Evolutionary conservation across 2,888 invertebrate genomes (phyloP).

Genomic region (Polyommatus icarus): DNA sequence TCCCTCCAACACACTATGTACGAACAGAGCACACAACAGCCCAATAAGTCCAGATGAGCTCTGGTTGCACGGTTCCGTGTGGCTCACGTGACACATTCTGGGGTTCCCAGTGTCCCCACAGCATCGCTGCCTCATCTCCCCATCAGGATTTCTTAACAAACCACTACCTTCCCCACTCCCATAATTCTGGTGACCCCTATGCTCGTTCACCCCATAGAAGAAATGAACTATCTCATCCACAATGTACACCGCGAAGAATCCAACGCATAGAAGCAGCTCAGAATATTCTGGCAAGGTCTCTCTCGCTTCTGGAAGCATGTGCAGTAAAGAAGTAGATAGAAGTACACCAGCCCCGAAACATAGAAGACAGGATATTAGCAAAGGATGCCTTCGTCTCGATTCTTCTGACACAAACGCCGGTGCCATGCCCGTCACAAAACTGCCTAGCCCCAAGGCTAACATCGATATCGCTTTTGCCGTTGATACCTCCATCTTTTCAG

Average conservation of each 20-base stretch:
- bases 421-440: constrained; percentile 84
- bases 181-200: constrained; percentile 44
- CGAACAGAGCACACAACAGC: constrained; percentile 85
- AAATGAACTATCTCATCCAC: constrained; percentile 87
- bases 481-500: constrained; percentile 50
- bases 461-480: constrained; percentile 85
- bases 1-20: constrained; percentile 90
- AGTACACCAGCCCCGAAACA: constrained; percentile 92
- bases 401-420: constrained; percentile 83
- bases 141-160: constrained; percentile 52
- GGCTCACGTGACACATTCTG: constrained; percentile 83
- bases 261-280: constrained; percentile 83
- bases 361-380: constrained; percentile 84
- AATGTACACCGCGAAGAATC: constrained; percentile 86
- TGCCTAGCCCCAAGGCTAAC: constrained; percentile 83
- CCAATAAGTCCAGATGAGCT: constrained; percentile 83
- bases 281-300: constrained; percentile 80
- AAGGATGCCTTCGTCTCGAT: constrained; percentile 79
- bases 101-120: constrained; percentile 62
- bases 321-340: constrained; percentile 87
- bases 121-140: constrained; percentile 58
- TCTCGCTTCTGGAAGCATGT: constrained; percentile 90
- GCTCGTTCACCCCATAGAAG: constrained; percentile 71
- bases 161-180: constrained; percentile 58
- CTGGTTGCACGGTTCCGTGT: constrained; percentile 83